Percentiles rank a stretch among this genome's conserved stretches.
phyloP scores from a whole-genome alignment of 2,113 vertebrate genomes.

The Cyprinodon variegatus region DNA sequence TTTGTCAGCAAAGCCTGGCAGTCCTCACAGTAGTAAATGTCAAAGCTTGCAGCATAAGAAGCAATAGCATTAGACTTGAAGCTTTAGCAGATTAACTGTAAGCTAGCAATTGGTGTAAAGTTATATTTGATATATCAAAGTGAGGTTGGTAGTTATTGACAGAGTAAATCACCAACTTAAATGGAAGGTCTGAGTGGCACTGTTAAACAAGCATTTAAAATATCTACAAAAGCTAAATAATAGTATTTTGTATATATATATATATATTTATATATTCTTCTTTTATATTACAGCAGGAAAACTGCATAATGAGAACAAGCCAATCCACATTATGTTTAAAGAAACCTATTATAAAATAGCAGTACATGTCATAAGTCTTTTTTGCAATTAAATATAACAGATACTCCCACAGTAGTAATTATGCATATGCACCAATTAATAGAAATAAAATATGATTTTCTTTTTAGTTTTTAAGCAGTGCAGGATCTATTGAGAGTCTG shows the following conservation, averaged over 20 bases:
- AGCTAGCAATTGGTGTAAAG: constrained; percentile 48
- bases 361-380: neutral
- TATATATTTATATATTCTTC: no score
- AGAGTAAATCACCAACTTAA: constrained; percentile 38
- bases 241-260: neutral
- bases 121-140: constrained; percentile 54
- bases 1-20: constrained; percentile 36
- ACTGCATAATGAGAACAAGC: no score
- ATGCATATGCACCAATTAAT: constrained; percentile 9
- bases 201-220: constrained; percentile 2
- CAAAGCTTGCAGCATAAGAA: constrained; percentile 53
- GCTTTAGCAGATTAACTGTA: constrained; percentile 47
- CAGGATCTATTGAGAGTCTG: neutral
- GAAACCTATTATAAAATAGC: neutral
- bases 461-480: neutral
- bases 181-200: constrained; percentile 16
- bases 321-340: neutral
- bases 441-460: neutral
- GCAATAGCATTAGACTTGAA: constrained; percentile 49
- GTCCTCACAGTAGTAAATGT: constrained; percentile 60
- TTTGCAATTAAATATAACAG: neutral
- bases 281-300: no score
- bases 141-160: constrained; percentile 11
- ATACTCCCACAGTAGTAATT: neutral
- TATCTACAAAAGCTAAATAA: constrained; percentile 6